Conservation (phyloP, 2,797 vertebrate genomes). For the Onychomys arenicola region DNA sequence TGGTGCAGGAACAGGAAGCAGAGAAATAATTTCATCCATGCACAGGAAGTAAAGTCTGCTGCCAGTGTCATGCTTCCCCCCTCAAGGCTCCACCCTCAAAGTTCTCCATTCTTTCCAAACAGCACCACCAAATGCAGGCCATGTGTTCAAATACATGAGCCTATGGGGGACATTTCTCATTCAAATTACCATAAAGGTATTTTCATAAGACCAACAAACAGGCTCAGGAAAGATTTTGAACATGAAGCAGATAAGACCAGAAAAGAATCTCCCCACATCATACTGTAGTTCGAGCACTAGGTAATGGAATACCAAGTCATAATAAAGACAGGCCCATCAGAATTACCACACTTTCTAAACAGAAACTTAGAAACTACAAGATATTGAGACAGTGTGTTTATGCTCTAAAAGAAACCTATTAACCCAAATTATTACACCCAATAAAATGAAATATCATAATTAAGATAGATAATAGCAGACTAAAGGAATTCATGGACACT, state of each 20-base stretch:
- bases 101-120: neutral
- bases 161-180: neutral
- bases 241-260: neutral
- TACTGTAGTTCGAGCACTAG: neutral
- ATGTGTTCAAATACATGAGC: neutral
- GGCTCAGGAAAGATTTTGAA: neutral
- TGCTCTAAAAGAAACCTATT: neutral
- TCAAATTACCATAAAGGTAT: neutral
- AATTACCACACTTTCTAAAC: neutral
- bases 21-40: neutral
- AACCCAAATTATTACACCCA: neutral
- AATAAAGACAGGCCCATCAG: neutral
- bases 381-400: neutral
- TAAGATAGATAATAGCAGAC: neutral
- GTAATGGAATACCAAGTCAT: neutral
- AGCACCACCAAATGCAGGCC: neutral
- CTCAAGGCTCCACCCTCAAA: neutral
- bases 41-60: neutral
- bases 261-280: neutral
- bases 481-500: neutral
- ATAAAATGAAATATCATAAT: neutral
- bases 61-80: neutral
- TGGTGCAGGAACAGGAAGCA: neutral
- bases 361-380: neutral
- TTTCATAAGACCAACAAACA: neutral